phyloP scores from a whole-genome alignment of 1,140 invertebrate genomes.

The Drosophila micromelanica region DNA sequence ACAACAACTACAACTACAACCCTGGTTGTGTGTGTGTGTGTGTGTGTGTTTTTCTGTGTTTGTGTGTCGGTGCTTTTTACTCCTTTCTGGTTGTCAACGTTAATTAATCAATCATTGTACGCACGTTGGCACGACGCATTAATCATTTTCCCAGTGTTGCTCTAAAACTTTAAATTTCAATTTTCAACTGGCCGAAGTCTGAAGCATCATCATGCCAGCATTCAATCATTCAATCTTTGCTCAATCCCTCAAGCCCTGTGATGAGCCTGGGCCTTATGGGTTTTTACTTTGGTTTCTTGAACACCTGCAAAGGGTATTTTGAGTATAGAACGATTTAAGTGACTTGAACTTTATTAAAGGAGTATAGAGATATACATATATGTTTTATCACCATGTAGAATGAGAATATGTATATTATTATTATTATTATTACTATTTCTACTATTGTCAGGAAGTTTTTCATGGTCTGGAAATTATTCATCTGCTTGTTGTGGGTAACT shows the following conservation, averaged over 20 bases:
- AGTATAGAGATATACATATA: too few species aligned
- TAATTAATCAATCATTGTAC: slow-evolving; percentile 82
- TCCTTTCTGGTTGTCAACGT: slow-evolving; percentile 71
- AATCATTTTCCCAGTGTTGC: slow-evolving; percentile 65
- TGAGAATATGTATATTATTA: too few species aligned
- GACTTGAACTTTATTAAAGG: too few species aligned
- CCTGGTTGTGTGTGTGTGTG: slow-evolving; percentile 22
- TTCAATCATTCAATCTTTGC: slow-evolving; percentile 14
- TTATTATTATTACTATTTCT: too few species aligned
- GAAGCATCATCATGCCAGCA: slow-evolving; percentile 37
- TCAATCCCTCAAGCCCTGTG: too few species aligned
- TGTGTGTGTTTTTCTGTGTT: slow-evolving; percentile 30
- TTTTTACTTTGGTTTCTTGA: too few species aligned
- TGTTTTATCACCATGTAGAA: too few species aligned
- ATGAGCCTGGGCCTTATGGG: too few species aligned
- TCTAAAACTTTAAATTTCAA: slow-evolving; percentile 51
- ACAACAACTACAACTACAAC: slow-evolving; percentile 13
- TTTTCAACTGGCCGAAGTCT: slow-evolving; percentile 26
- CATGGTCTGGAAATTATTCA: too few species aligned
- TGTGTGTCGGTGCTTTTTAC: slow-evolving; percentile 54
- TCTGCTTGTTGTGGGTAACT: too few species aligned
- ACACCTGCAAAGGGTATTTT: not conserved
- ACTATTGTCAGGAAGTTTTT: too few species aligned
- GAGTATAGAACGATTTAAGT: not conserved
- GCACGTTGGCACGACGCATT: slow-evolving; percentile 58